Percentiles rank a stretch among this genome's conserved stretches.
Conservation (phyloP, 1,140 invertebrate species). For the Bactericera cockerelli region DNA sequence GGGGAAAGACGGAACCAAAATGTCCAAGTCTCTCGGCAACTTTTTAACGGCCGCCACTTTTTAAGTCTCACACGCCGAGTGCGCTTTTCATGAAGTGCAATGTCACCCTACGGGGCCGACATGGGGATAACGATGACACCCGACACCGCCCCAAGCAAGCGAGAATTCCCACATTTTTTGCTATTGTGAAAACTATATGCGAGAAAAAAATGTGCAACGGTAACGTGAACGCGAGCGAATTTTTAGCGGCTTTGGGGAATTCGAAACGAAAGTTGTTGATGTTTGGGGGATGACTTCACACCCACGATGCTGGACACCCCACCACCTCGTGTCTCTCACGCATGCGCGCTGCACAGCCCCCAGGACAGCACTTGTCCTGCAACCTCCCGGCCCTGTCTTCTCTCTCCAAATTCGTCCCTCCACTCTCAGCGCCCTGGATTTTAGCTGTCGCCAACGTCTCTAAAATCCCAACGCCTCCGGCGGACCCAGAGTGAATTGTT, state of each 20-base stretch:
- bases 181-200: conserved; percentile 46
- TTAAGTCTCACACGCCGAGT: conserved; percentile 52
- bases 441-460: no score
- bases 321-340: conserved; percentile 32
- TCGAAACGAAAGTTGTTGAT: conserved; percentile 38
- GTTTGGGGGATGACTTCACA: conserved; percentile 58
- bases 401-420: conserved; percentile 32
- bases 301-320: conserved; percentile 43
- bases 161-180: conserved; percentile 53
- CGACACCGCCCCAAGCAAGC: conserved; percentile 46
- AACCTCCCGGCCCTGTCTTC: conserved; percentile 32
- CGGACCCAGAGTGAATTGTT: neutral
- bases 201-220: conserved; percentile 30
- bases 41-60: conserved; percentile 55
- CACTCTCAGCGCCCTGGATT: no score
- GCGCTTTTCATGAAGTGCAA: conserved; percentile 73
- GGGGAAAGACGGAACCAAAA: conserved; percentile 48
- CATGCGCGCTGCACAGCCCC: conserved; percentile 19
- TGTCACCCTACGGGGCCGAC: conserved; percentile 59
- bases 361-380: neutral
- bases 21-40: conserved; percentile 88
- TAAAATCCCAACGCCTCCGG: no score
- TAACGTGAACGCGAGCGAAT: conserved; percentile 34
- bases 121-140: conserved; percentile 46
- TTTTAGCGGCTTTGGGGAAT: conserved; percentile 35